Percentiles rank a stretch among this genome's conserved stretches.
Evolutionary conservation across 2,888 invertebrate species (phyloP).

Genomic region (Dendrolimus houi): DNA sequence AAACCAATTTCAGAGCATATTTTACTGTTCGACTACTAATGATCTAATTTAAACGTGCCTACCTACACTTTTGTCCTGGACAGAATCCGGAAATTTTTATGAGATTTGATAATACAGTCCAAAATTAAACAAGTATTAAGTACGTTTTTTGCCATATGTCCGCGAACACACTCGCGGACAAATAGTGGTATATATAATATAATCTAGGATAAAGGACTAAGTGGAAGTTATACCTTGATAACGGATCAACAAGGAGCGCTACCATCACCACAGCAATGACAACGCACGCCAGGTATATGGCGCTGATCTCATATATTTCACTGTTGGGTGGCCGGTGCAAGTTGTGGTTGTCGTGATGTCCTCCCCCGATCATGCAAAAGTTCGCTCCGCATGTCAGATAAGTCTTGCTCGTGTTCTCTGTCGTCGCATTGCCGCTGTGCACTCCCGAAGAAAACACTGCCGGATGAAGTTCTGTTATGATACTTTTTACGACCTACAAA

Average conservation of each 20-base stretch:
- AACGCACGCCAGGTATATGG: constrained; percentile 92
- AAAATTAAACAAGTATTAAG: no score
- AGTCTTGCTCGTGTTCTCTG: constrained; percentile 62
- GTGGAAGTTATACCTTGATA: constrained; percentile 79
- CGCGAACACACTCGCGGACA: no score
- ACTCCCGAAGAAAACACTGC: constrained; percentile 87
- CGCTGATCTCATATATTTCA: constrained; percentile 92
- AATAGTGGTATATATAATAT: no score
- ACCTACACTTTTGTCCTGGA: no score
- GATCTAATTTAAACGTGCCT: no score
- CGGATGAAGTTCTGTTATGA: constrained; percentile 12
- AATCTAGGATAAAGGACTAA: no score
- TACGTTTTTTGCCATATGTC: no score
- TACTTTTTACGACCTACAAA: not conserved
- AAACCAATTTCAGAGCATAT: no score
- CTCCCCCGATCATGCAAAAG: constrained; percentile 84
- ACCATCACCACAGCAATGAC: constrained; percentile 90
- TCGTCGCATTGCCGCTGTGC: constrained; percentile 71
- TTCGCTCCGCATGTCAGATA: constrained; percentile 85
- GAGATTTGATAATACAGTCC: no score
- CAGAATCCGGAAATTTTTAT: no score
- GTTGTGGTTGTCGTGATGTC: constrained; percentile 82
- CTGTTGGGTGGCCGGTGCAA: constrained; percentile 87
- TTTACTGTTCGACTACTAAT: no score
- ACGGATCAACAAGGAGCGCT: constrained; percentile 91